phyloP scores from a whole-genome alignment of 2,888 invertebrate genomes.

The Drosophila phalerata region DNA sequence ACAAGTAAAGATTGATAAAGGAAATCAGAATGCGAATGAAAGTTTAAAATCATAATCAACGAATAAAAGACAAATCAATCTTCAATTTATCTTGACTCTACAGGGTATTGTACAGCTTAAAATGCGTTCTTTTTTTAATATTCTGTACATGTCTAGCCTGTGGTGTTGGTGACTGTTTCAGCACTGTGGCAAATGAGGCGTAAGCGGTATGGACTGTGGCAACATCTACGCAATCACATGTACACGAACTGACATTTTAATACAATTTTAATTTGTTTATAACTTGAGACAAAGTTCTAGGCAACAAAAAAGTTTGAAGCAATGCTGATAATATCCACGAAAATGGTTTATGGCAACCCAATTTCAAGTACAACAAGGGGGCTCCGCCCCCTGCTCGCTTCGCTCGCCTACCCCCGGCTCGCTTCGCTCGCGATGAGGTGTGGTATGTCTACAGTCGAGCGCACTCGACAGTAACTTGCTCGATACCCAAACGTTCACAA shows the following conservation, averaged over 20 bases:
- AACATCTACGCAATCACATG: conserved; percentile 26
- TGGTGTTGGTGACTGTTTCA: conserved; percentile 21
- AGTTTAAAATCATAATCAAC: not conserved
- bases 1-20: not conserved
- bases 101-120: conserved; percentile 18
- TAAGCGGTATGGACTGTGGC: conserved; percentile 22
- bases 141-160: conserved; percentile 36
- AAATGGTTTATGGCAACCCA: conserved; percentile 76
- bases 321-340: conserved; percentile 48
- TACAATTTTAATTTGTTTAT: conserved; percentile 78
- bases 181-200: conserved; percentile 23
- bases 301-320: conserved; percentile 45
- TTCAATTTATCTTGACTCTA: not conserved
- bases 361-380: conserved; percentile 80
- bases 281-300: conserved; percentile 65
- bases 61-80: not conserved
- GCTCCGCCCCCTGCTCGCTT: no score
- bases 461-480: no score
- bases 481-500: no score
- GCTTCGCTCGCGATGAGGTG: no score
- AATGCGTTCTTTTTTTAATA: conserved; percentile 1
- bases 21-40: not conserved
- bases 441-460: no score
- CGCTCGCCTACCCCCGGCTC: no score
- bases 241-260: conserved; percentile 57